phyloP scores from a whole-genome alignment of 1,140 invertebrate species.

The Nephila pilipes region DNA sequence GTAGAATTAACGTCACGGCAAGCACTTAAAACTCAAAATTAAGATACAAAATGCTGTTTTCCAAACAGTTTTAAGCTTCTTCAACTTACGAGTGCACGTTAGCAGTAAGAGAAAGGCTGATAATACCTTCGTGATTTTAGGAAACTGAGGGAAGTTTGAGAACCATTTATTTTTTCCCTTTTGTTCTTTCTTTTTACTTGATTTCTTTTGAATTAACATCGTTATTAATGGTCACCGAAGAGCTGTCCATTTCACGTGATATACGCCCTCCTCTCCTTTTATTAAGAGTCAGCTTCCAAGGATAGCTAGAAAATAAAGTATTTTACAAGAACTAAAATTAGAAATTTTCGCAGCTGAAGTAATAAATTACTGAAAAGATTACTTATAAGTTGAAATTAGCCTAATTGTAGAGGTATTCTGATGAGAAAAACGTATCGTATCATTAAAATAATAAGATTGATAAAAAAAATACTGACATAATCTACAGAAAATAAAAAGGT shows the following conservation, averaged over 20 bases:
- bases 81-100: conserved; percentile 1
- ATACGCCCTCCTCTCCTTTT: neutral
- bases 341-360: neutral
- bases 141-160: neutral
- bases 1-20: conserved; percentile 46
- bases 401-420: too few relatives aligned
- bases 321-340: neutral
- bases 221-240: conserved; percentile 44
- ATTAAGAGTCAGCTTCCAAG: neutral
- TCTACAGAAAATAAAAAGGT: too few relatives aligned
- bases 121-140: neutral
- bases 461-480: too few relatives aligned
- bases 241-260: conserved; percentile 42
- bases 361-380: neutral
- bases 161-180: conserved; percentile 7
- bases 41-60: conserved; percentile 43
- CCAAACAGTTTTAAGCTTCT: conserved; percentile 28
- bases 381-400: neutral
- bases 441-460: too few relatives aligned
- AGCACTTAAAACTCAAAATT: conserved; percentile 53
- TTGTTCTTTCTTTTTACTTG: neutral
- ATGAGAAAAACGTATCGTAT: too few relatives aligned
- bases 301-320: neutral
- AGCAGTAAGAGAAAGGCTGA: neutral
- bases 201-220: conserved; percentile 47